These are phyloP conservation scores for Trypoxylon attenuatum DNA, from an alignment of 2,888 invertebrate genomes.

Conservation along the genomic window DNA sequence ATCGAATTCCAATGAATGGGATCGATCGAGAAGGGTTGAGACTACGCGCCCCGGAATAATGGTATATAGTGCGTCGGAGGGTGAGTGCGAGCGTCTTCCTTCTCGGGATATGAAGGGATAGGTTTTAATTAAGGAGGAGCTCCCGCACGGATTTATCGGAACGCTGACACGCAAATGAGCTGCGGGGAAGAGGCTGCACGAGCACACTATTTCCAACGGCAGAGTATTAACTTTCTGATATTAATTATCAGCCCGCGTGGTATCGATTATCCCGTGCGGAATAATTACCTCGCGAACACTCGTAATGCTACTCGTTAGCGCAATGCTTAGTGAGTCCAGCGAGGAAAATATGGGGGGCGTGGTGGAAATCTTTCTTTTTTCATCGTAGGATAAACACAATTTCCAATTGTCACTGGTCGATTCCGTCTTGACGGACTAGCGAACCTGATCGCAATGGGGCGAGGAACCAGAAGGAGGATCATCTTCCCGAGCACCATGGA, in stretches of 20 bases:
- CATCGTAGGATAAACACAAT: too few relatives aligned
- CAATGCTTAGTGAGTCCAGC: too few relatives aligned
- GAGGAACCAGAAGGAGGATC: too few relatives aligned
- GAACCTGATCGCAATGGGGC: too few relatives aligned
- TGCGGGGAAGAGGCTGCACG: constrained; percentile 1
- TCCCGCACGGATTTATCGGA: constrained; percentile 1
- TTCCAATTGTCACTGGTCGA: too few relatives aligned
- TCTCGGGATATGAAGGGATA: neutral
- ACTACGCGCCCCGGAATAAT: too few relatives aligned
- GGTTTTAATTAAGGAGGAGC: constrained; percentile 10
- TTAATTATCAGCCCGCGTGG: constrained; percentile 36
- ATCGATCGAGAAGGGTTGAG: neutral
- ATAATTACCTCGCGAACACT: constrained; percentile 36
- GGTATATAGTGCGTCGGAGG: too few relatives aligned
- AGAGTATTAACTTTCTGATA: constrained; percentile 33
- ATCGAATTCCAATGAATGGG: neutral
- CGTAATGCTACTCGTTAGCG: constrained; percentile 39
- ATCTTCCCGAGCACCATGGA: too few relatives aligned
- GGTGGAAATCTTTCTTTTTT: too few relatives aligned
- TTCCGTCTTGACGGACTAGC: too few relatives aligned
- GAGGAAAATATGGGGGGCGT: too few relatives aligned
- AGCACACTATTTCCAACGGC: constrained; percentile 21
- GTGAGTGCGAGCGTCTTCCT: neutral
- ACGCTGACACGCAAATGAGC: neutral
- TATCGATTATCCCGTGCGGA: constrained; percentile 32